Percentiles rank a stretch among this genome's conserved stretches.
Conservation (phyloP, 2,113 vertebrate genomes). For the Amphilophus citrinellus region DNA sequence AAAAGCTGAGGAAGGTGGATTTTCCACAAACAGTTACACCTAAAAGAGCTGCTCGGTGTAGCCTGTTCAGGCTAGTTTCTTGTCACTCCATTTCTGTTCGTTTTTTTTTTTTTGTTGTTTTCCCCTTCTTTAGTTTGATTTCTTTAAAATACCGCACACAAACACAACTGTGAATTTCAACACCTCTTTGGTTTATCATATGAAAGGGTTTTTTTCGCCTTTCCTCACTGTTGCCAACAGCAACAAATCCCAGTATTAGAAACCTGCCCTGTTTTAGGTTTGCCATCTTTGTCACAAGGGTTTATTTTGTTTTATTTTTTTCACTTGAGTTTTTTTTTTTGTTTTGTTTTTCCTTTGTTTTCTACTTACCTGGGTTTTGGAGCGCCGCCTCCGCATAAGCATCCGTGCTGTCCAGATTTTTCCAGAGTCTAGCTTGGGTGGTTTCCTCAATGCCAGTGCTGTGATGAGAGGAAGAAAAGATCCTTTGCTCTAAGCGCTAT, state of each 20-base stretch:
- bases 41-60: slow-evolving; percentile 64
- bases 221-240: slow-evolving; percentile 90
- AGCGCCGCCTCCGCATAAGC: slow-evolving; percentile 48
- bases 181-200: slow-evolving; percentile 80
- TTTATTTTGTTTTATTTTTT: slow-evolving; percentile 27
- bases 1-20: slow-evolving; percentile 39
- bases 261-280: slow-evolving; percentile 85
- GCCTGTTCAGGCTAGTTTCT: slow-evolving; percentile 68
- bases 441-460: slow-evolving; percentile 90
- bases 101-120: slow-evolving; percentile 20
- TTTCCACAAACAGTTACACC: slow-evolving; percentile 52
- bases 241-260: slow-evolving; percentile 98
- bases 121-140: slow-evolving; percentile 80
- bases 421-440: slow-evolving; percentile 85
- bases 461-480: slow-evolving; percentile 58
- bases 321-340: slow-evolving; percentile 21
- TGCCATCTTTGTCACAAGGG: slow-evolving; percentile 71
- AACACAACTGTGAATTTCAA: slow-evolving; percentile 93
- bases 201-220: slow-evolving; percentile 49
- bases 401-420: slow-evolving; percentile 87
- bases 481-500: slow-evolving; percentile 65
- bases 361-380: slow-evolving; percentile 52
- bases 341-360: slow-evolving; percentile 54
- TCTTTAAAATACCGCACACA: slow-evolving; percentile 79
- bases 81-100: slow-evolving; percentile 71